Conservation (phyloP, 2,797 vertebrate genomes). For the Staurois parvus region DNA sequence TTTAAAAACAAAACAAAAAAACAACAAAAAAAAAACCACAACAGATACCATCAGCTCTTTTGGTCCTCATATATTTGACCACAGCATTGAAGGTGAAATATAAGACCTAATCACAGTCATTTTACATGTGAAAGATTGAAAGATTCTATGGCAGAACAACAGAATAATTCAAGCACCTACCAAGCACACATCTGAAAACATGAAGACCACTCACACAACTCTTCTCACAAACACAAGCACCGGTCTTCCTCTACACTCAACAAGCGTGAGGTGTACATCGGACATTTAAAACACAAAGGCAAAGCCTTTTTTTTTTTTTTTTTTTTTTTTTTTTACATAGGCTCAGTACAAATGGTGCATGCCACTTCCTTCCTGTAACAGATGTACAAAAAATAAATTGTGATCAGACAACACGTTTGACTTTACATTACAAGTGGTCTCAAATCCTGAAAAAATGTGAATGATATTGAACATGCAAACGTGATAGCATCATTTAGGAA, state of each 20-base stretch:
- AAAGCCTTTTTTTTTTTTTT: not conserved
- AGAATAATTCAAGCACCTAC: not conserved
- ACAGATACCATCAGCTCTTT: not conserved
- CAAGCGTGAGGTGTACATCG: not conserved
- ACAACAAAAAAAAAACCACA: not conserved
- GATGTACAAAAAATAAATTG: not conserved
- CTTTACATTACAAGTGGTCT: not conserved
- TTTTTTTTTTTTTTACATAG: not conserved
- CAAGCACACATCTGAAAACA: not conserved
- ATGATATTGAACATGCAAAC: not conserved
- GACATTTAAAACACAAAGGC: slow-evolving; percentile 3
- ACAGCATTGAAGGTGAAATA: slow-evolving; percentile 32
- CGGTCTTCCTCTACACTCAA: not conserved
- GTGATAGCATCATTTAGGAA: not conserved
- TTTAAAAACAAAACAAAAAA: not conserved
- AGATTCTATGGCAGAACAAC: slow-evolving; percentile 12
- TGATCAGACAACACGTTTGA: not conserved
- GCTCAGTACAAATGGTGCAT: slow-evolving; percentile 17
- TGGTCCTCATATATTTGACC: slow-evolving; percentile 1
- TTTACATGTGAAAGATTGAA: slow-evolving; percentile 14
- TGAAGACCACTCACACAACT: not conserved
- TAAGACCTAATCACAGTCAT: not conserved
- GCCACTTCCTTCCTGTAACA: not conserved
- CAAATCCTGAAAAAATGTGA: not conserved
- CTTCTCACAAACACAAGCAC: not conserved